Percentiles rank a stretch among this genome's conserved stretches.
phyloP scores from a whole-genome alignment of 1,140 invertebrate genomes.

The Laupala kohalensis region DNA sequence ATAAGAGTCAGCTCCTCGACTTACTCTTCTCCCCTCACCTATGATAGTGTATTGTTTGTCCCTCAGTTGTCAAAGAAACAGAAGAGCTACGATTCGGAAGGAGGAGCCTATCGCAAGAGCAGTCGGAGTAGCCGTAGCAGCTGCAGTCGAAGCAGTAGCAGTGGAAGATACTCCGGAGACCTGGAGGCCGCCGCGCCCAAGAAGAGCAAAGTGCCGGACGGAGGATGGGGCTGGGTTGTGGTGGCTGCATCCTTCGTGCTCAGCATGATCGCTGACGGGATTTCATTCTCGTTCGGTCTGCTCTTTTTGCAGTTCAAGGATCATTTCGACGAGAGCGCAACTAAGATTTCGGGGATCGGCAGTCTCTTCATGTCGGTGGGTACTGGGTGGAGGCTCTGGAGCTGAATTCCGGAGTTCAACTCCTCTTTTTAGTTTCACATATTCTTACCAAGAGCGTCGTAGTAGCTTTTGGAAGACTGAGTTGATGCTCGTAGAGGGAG shows the following conservation, averaged over 20 bases:
- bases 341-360: constrained; percentile 77
- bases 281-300: constrained; percentile 85
- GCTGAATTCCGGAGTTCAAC: too few relatives aligned
- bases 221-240: constrained; percentile 58
- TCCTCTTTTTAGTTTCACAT: too few relatives aligned
- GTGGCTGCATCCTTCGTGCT: constrained; percentile 71
- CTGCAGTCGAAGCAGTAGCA: background rate
- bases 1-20: too few relatives aligned
- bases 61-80: too few relatives aligned
- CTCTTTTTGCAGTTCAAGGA: constrained; percentile 77
- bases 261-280: constrained; percentile 88
- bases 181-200: background rate
- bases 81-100: too few relatives aligned
- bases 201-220: constrained; percentile 4
- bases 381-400: too few relatives aligned
- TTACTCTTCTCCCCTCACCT: too few relatives aligned
- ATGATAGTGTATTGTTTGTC: too few relatives aligned
- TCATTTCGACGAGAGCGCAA: constrained; percentile 67
- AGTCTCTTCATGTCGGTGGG: constrained; percentile 71
- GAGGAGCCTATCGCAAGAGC: too few relatives aligned
- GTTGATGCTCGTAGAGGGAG: too few relatives aligned
- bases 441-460: too few relatives aligned
- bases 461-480: too few relatives aligned
- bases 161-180: background rate
- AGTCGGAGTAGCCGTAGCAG: background rate